Evolutionary conservation across 2,888 invertebrate species (phyloP), one percentile per base, ranked within the genome.

Genomic region (Macrosiphum euphorbiae): DNA sequence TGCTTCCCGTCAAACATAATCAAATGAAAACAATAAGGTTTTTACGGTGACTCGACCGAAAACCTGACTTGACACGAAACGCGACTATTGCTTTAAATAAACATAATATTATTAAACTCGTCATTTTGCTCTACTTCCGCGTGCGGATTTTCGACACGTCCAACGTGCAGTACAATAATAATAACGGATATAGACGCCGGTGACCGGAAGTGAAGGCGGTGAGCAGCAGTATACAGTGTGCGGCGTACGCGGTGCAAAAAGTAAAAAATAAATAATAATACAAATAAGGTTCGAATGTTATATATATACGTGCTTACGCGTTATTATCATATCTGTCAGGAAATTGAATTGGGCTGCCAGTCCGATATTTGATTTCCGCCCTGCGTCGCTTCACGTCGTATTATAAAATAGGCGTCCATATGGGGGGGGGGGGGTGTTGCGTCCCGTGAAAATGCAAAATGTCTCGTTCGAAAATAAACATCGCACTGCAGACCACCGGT

Each of bases 311-410:
- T 35, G 35, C 20, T 78, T 35, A 78, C 35, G 24, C 20, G 35
- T 78, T 67, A 78, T 35, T 78, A 78, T 78, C 47, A 47, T 28
- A 47, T 67, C 61, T 67, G 90, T 47, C 90, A 47, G 90, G 90
- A 90, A 90, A 90, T 90, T 90, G 41, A 90, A 90, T 90, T 50
- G 61, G 67, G 55, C 88, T 11, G 55, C 55, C 55, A 20, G 92
- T 91, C 84, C 91, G 50, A 84, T 84, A 84, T 20, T 86, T 35
- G 91, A 91, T 91, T 91, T 85, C 91, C 91, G 55, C 44, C 91
- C 13, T 28, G 52, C 78, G 1, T 16, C 20, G 41, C 28, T 8
- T n/a, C 28, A 88, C 41, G 35, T 28, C 50, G 52, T 85, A 88
- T 88, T 41, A 35, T 88, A n/a, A n/a, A n/a, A n/a, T n/a, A n/a